Evolutionary conservation across 2,888 invertebrate genomes (phyloP), one percentile per base, ranked within the genome.

Genomic region (Callimorpha dominula): DNA sequence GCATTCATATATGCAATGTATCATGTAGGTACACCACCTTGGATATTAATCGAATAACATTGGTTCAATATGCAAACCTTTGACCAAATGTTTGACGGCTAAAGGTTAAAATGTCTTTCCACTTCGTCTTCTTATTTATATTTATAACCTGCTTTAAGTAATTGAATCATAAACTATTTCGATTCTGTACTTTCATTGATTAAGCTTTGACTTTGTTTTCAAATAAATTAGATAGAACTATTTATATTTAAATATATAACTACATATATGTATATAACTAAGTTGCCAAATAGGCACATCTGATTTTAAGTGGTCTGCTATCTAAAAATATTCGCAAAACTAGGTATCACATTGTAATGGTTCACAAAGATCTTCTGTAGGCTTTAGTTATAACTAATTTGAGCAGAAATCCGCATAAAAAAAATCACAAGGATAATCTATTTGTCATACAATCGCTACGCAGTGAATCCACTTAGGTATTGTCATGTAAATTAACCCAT

Each of bases 401-500:
- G 43, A 46, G 9, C 43, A 8, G 43, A 46, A 46, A 46, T 46
- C 9, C 4, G 43, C 1, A 46, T 9, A 46, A 46, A 46, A 9
- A 43, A 46, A 46, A 46, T 9, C 6, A 46, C 43, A 46, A 9
- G 4, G 3, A 46, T 46, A 46, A 46, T 67, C 1, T 31, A 70
- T 68, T 70, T 68, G 31, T 40, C 14, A 74, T 66, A 66, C 66
- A 54, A 67, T 73, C 74, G 73, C 73, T 73, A 74, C 63, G 65
- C 66, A 74, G 71, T 65, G 64, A 62, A 65, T 70, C 60, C 15
- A 11, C 69, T 42, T 62, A 49, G n/a, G 50, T 52, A 75, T 81
- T 81, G 64, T 74, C 64, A 78, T 82, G 76, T 74, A 73, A 81
- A 82, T 78, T 49, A 40, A 46, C 42, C 14, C 69, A 67, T 72